These are phyloP conservation scores for Pimephales promelas DNA, from an alignment of 2,113 vertebrate species.

Conservation along the genomic window DNA sequence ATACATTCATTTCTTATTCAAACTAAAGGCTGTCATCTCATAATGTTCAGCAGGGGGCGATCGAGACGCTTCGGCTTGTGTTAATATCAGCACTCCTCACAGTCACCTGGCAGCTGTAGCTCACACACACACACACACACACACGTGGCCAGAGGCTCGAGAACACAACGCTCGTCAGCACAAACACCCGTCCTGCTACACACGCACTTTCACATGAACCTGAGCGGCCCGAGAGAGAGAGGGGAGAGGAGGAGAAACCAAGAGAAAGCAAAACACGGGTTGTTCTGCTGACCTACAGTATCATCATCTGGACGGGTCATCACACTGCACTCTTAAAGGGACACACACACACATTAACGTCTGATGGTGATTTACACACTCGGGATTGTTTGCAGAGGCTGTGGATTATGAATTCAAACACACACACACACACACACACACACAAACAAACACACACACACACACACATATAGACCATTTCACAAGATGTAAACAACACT, in stretches of 20 bases:
- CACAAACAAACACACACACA: background rate
- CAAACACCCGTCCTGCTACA: slow-evolving; percentile 78
- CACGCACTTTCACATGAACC: slow-evolving; percentile 78
- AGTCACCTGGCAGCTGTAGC: slow-evolving; percentile 81
- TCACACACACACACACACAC: slow-evolving; percentile 64
- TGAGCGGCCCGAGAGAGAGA: slow-evolving; percentile 62
- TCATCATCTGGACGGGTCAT: slow-evolving; percentile 9
- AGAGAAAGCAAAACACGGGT: slow-evolving; percentile 7
- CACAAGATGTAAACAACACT: too few species aligned
- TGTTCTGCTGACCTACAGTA: slow-evolving; percentile 18
- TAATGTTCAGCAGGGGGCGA: too few species aligned
- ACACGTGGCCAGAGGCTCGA: slow-evolving; percentile 69
- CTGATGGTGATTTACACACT: too few species aligned
- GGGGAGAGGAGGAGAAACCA: too few species aligned
- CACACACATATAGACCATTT: too few species aligned
- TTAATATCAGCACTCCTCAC: slow-evolving; percentile 50
- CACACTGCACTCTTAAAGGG: too few species aligned
- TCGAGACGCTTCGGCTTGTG: too few species aligned
- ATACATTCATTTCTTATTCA: too few species aligned
- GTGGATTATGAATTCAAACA: too few species aligned
- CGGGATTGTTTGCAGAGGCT: too few species aligned
- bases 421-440: background rate
- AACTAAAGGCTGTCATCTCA: too few species aligned
- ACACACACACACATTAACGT: too few species aligned
- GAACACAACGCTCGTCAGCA: slow-evolving; percentile 73